These are phyloP conservation scores for Pogoniulus pusillus DNA, from an alignment of 2,797 vertebrate species.

Conservation along the genomic window DNA sequence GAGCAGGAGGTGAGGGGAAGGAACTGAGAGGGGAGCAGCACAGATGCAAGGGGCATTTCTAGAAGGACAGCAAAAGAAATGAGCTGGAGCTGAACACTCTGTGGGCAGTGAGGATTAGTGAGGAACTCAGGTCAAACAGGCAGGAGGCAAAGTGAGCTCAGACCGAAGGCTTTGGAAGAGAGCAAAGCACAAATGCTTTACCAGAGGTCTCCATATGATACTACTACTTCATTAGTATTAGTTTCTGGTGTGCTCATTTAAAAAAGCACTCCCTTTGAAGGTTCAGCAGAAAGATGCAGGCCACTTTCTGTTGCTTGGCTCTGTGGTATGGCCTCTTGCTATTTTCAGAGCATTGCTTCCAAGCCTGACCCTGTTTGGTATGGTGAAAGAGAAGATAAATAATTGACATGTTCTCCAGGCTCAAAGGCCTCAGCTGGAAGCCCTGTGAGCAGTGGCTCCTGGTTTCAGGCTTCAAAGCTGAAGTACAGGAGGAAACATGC, in stretches of 20 bases:
- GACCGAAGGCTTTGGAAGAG: neutral
- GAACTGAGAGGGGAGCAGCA: neutral
- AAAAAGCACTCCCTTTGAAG: conserved; percentile 23
- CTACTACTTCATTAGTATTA: conserved; percentile 40
- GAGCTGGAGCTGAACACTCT: neutral
- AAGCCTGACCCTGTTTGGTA: neutral
- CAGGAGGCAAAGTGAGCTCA: neutral
- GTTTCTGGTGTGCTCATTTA: conserved; percentile 35
- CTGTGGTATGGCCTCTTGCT: neutral
- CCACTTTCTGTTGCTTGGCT: neutral
- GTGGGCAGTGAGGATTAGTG: neutral
- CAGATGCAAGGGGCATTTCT: neutral
- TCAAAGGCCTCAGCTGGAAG: neutral
- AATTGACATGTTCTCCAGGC: neutral
- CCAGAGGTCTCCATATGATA: conserved; percentile 34
- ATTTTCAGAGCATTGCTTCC: neutral
- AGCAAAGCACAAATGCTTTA: neutral
- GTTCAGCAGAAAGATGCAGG: neutral
- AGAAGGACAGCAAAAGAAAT: neutral
- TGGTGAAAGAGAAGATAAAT: neutral
- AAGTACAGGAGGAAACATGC: neutral
- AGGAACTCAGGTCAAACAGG: neutral
- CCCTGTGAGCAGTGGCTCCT: neutral
- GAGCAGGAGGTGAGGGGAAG: neutral
- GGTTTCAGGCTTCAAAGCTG: neutral